Evolutionary conservation across 2,113 vertebrate genomes (phyloP).

Genomic region (Archocentrus centrarchus): DNA sequence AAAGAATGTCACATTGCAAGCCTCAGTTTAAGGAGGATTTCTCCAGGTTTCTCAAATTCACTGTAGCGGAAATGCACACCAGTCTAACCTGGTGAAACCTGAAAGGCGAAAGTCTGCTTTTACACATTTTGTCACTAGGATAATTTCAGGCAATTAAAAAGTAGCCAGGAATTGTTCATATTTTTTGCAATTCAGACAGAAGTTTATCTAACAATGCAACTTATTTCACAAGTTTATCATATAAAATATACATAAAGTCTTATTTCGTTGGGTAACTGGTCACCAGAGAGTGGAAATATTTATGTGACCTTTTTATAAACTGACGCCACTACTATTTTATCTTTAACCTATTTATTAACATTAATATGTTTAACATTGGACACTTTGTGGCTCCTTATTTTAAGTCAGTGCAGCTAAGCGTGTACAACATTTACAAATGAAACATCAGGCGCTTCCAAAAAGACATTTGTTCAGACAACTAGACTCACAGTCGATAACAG

Average conservation of each 20-base stretch:
- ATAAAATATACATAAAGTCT: background rate
- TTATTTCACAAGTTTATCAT: background rate
- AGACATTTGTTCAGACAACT: background rate
- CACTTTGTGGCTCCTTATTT: background rate
- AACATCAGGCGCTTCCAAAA: background rate
- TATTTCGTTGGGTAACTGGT: background rate
- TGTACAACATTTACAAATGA: background rate
- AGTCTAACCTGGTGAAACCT: background rate
- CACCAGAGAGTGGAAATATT: too few species aligned
- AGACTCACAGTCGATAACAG: background rate
- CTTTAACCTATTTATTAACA: background rate
- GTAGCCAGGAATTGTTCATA: too few species aligned
- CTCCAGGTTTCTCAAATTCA: background rate
- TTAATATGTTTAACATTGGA: background rate
- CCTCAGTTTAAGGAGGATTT: background rate
- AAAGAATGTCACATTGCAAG: slow-evolving; percentile 15
- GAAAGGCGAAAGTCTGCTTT: background rate
- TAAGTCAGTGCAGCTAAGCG: background rate
- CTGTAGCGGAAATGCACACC: background rate
- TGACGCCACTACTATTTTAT: too few species aligned
- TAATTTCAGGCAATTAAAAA: background rate
- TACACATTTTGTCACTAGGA: background rate
- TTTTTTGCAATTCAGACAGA: too few species aligned
- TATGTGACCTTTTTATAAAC: background rate
- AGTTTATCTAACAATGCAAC: background rate